phyloP scores from a whole-genome alignment of 2,113 vertebrate species.

The Mormoops blainvillei region DNA sequence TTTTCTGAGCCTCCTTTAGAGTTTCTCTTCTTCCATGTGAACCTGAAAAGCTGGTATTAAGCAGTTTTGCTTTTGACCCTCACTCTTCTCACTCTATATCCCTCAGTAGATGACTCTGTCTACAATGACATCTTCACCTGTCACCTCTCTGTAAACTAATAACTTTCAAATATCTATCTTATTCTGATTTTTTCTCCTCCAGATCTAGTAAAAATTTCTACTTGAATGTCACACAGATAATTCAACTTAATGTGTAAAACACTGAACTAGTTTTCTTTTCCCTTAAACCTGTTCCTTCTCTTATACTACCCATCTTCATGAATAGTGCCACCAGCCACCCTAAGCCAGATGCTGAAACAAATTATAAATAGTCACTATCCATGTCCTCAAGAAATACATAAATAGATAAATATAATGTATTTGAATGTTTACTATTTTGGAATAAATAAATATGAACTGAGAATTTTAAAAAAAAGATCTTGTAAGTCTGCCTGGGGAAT shows the following conservation, averaged over 20 bases:
- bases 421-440: conserved; percentile 1
- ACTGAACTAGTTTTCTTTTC: neutral
- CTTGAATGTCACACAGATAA: neutral
- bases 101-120: neutral
- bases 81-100: neutral
- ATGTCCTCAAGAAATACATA: neutral
- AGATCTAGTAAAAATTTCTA: neutral
- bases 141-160: neutral
- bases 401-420: neutral
- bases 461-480: neutral
- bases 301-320: neutral
- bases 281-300: neutral
- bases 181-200: neutral
- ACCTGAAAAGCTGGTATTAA: neutral
- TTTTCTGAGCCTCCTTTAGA: neutral
- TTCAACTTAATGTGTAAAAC: neutral
- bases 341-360: neutral
- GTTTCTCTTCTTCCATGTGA: neutral
- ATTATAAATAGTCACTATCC: neutral
- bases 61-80: neutral
- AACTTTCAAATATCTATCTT: neutral
- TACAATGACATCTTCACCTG: neutral
- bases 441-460: neutral
- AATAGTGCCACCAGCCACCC: neutral
- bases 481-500: neutral